Evolutionary conservation across 1,140 invertebrate species (phyloP).

Genomic region (Holotrichia oblita): DNA sequence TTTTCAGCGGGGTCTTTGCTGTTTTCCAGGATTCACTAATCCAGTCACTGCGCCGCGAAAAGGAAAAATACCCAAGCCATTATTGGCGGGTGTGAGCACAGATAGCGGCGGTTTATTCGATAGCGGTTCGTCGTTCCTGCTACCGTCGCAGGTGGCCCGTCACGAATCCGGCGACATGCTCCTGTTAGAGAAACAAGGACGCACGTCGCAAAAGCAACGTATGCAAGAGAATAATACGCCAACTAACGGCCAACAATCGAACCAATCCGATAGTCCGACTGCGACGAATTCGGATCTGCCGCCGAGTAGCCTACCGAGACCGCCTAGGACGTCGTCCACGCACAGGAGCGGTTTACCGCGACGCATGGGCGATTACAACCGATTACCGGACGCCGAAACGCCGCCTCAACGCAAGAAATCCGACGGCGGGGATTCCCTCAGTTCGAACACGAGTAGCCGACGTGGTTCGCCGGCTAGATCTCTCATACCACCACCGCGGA

Average conservation of each 20-base stretch:
- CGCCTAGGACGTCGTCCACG: constrained; percentile 69
- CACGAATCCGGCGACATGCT: constrained; percentile 74
- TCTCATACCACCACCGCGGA: constrained; percentile 67
- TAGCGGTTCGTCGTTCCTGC: constrained; percentile 60
- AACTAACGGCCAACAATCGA: constrained; percentile 49
- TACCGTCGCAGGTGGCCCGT: constrained; percentile 58
- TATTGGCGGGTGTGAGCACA: constrained; percentile 76
- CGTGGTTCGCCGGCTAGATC: constrained; percentile 68
- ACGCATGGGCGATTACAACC: constrained; percentile 67
- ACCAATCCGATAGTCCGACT: constrained; percentile 60
- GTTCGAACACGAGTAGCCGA: constrained; percentile 58
- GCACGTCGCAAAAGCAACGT: constrained; percentile 78
- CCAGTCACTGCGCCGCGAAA: constrained; percentile 81
- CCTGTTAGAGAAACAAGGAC: constrained; percentile 78
- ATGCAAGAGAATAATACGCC: constrained; percentile 63
- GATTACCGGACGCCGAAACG: constrained; percentile 56
- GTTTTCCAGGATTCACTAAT: constrained; percentile 88
- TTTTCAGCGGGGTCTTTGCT: constrained; percentile 83
- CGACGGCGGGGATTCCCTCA: constrained; percentile 57
- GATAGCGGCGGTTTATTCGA: constrained; percentile 63
- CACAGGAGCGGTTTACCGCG: constrained; percentile 66
- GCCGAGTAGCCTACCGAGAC: constrained; percentile 73
- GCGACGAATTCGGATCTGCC: constrained; percentile 61
- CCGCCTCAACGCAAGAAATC: constrained; percentile 57
- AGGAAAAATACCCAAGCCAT: constrained; percentile 83